Evolutionary conservation across 2,888 invertebrate species (phyloP), one percentile per base, ranked within the genome.

Genomic region (Calameuta idolon): DNA sequence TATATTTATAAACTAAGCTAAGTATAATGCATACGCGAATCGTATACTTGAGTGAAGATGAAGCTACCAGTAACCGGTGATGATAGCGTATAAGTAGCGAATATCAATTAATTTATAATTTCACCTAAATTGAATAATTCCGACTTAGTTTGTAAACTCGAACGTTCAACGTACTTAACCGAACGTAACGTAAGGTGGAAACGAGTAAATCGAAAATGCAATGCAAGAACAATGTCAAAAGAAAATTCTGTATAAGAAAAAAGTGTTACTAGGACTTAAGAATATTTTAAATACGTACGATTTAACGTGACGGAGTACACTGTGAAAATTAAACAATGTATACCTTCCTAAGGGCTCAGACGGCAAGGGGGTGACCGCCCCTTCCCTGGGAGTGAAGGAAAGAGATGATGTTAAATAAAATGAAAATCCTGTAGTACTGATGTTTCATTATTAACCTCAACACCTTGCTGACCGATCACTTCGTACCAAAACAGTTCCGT

Each of bases 201-300:
- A 12, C 31, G 71, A 34, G 71, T 34, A 69, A 71, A 75, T 78
- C 55, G 37, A 30, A 79, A 78, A 80, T 78, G 79, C 81, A 79
- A 82, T 81, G 83, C 83, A 82, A 82, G 71, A 75, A 82, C 77
- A 81, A 83, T 80, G 82, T 85, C 76, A 82, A 83, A 77, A 73
- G 37, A 69, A 69, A 78, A 83, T 75, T 55, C 69, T 77, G 75
- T 84, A 80, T 79, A 77, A 83, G 81, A 78, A 55, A 76, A 76
- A 85, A 83, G 80, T 82, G 82, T 81, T 81, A 79, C 23, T 55
- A 55, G 71, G 73, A 79, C 75, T 80, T 83, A 81, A 83, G 79
- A 77, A 86, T 88, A 87, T 87, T 87, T 87, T 87, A 88, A 88
- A 86, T 88, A 88, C 84, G 79, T 84, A 84, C 80, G 71, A 73